Base-by-base conservation (phyloP, 2,888 invertebrate genomes). In the Holacanthella duospinosa region DNA sequence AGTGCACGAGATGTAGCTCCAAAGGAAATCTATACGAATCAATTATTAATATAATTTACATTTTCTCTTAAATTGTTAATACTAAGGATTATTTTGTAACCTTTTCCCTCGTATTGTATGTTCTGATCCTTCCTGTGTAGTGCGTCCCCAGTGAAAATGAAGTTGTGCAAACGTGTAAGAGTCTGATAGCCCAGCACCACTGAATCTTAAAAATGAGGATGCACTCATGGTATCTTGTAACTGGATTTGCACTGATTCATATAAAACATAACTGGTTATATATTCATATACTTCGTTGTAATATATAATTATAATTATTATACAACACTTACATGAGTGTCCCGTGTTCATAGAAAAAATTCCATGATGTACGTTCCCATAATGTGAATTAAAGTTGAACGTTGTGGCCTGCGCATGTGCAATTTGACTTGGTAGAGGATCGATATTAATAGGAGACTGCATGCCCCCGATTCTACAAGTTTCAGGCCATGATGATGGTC, bases 1-100 rank as follows among this genome's bases (percentile, higher is more conserved):
- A 87, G 76, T 87, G 89, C 0, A 89, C 89, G 60, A 88, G 83
- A 74, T 89, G 89, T 55, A 87, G 85, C 77, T 88, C 88, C 77
- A 86, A 86, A 0, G 83, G 86, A 72, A 83, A 87, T 67, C 87
- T 84, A 74, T 19, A 69, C 72, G 53, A 64, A 66, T 29, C n/a
- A n/a, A 19, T 55, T 55, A 19, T 55, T 55, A 27, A 55, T 27
- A 3, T 6, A 55, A 69, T 80, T 79, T 12, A n/a, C n/a, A n/a
- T n/a, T n/a, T n/a, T n/a, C n/a, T n/a, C n/a, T n/a, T n/a, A n/a
- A n/a, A n/a, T n/a, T n/a, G n/a, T n/a, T n/a, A n/a, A n/a, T n/a
- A n/a, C n/a, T n/a, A n/a, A n/a, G n/a, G n/a, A n/a, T n/a, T n/a
- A n/a, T 12, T 36, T 6, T 36, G 6, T 36, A 12, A 36, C 36